Evolutionary conservation across 2,888 invertebrate genomes (phyloP).

Genomic region (Hedychridium roseum): DNA sequence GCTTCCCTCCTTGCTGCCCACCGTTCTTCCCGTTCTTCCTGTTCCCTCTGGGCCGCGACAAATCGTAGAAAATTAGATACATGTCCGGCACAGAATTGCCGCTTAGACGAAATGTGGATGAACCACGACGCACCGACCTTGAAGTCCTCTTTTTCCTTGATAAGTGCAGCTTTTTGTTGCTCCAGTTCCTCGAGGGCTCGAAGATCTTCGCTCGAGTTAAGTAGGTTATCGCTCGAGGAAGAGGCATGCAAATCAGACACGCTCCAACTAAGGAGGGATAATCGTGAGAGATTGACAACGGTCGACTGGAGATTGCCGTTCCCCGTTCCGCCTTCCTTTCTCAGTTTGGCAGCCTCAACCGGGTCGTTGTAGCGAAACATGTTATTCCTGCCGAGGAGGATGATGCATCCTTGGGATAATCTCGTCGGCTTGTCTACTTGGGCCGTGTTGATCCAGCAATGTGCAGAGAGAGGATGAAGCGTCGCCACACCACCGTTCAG

Average conservation of each 20-base stretch:
- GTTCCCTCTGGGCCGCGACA: constrained; percentile 69
- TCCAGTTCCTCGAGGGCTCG: constrained; percentile 59
- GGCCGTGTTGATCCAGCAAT: constrained; percentile 85
- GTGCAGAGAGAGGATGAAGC: constrained; percentile 73
- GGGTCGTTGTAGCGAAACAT: constrained; percentile 92
- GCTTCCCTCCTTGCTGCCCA: constrained; percentile 67
- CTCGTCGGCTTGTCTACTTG: constrained; percentile 80
- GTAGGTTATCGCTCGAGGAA: constrained; percentile 58
- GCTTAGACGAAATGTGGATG: not conserved
- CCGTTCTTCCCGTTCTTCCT: constrained; percentile 66
- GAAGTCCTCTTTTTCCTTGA: constrained; percentile 62
- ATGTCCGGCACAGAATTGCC: not conserved
- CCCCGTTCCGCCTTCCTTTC: constrained; percentile 76
- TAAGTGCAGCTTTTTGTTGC: constrained; percentile 60
- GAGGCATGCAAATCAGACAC: constrained; percentile 79
- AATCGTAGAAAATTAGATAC: constrained; percentile 1
- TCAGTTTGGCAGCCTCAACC: constrained; percentile 83
- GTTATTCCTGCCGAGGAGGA: constrained; percentile 79
- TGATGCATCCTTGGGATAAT: constrained; percentile 82
- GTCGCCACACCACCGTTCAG: constrained; percentile 78
- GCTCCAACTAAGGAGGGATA: constrained; percentile 84
- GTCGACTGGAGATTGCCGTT: constrained; percentile 65
- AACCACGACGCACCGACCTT: constrained; percentile 47
- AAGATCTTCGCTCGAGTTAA: constrained; percentile 61
- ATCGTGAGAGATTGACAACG: constrained; percentile 77